Conservation (phyloP, 2,797 vertebrate species). For the Cryptoprocta ferox region DNA sequence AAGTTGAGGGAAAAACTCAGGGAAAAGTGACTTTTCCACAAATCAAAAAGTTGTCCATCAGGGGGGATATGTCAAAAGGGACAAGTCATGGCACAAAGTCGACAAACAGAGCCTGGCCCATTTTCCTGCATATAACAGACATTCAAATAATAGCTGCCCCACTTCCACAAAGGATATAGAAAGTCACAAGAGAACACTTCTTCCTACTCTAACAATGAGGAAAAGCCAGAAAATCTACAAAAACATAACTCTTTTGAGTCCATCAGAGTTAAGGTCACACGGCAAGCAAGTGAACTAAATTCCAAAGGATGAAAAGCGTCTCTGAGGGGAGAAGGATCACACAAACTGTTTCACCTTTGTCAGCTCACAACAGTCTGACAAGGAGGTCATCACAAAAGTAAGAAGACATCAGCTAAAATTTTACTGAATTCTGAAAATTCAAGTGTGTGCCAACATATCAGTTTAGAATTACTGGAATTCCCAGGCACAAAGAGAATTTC, state of each 20-base stretch:
- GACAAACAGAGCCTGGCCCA: neutral
- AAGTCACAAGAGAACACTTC: neutral
- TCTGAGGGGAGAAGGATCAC: neutral
- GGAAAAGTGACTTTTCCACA: neutral
- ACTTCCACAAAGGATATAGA: neutral
- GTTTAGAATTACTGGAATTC: neutral
- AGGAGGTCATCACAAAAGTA: neutral
- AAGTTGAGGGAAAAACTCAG: neutral
- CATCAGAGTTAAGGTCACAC: neutral
- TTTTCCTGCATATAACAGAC: neutral
- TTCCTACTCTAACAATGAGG: neutral
- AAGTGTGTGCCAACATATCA: neutral
- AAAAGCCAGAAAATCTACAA: slow-evolving; percentile 40
- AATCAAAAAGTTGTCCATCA: neutral
- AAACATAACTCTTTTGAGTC: neutral
- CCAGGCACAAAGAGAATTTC: neutral
- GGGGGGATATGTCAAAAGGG: neutral
- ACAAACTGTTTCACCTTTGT: neutral
- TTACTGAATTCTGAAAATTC: neutral
- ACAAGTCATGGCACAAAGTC: neutral
- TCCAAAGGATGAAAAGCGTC: neutral
- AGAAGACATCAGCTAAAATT: slow-evolving; percentile 24
- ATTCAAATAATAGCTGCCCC: neutral
- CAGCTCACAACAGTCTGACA: neutral
- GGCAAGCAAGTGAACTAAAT: neutral